Conservation (phyloP, 1,140 invertebrate genomes). For the Chionoecetes opilio region DNA sequence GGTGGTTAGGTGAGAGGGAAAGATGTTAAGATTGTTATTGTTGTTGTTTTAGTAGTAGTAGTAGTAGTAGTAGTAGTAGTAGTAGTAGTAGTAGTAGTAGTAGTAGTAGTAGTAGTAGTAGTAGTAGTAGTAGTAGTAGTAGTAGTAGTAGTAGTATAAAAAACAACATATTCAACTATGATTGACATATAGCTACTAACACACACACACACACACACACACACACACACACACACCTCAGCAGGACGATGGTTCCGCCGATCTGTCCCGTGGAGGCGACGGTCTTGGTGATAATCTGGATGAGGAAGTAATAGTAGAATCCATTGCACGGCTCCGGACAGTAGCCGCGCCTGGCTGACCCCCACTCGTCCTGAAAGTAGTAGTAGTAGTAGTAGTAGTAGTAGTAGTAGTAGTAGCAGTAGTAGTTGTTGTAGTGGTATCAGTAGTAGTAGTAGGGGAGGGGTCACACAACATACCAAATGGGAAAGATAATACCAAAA, state of each 20-base stretch:
- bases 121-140: slow-evolving; percentile 36
- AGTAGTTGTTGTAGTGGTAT: too few relatives aligned
- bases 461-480: too few relatives aligned
- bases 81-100: not conserved
- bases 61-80: not conserved
- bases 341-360: slow-evolving; percentile 41
- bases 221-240: slow-evolving; percentile 47
- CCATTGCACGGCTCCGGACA: slow-evolving; percentile 63
- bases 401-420: not conserved
- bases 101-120: slow-evolving; percentile 58
- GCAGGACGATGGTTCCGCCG: slow-evolving; percentile 48
- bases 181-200: slow-evolving; percentile 43
- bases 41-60: not conserved
- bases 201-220: slow-evolving; percentile 46
- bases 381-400: not conserved
- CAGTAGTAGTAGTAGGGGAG: too few relatives aligned
- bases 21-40: not conserved
- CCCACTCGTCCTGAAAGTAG: slow-evolving; percentile 30
- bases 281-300: slow-evolving; percentile 58
- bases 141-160: not conserved
- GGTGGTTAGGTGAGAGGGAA: too few relatives aligned
- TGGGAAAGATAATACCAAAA: too few relatives aligned
- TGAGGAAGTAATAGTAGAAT: slow-evolving; percentile 62
- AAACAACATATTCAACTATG: slow-evolving; percentile 35
- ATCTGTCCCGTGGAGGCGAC: slow-evolving; percentile 49